phyloP scores from a whole-genome alignment of 2,797 vertebrate genomes.

The Dendrocincla fuliginosa region DNA sequence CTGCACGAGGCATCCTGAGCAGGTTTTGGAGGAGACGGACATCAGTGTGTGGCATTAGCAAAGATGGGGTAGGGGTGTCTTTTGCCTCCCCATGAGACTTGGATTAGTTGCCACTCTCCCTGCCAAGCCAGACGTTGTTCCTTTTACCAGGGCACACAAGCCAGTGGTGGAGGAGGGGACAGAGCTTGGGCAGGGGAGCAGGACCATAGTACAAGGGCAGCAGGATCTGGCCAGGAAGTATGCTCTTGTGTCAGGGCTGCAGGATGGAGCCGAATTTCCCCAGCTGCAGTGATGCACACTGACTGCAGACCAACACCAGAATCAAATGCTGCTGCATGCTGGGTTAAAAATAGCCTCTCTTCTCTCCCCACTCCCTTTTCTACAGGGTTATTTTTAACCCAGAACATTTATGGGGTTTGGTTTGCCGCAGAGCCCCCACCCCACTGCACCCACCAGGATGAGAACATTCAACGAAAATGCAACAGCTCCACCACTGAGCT shows the following conservation, averaged over 20 bases:
- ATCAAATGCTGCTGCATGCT: slow-evolving; percentile 4
- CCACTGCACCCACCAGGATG: background rate
- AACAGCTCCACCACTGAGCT: background rate
- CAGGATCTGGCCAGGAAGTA: background rate
- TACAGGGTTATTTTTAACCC: slow-evolving; percentile 49
- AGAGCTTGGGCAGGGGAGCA: background rate
- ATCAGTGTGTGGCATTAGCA: background rate
- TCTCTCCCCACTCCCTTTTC: slow-evolving; percentile 13
- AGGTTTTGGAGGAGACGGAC: background rate
- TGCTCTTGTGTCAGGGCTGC: background rate
- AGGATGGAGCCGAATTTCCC: background rate
- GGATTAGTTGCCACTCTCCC: background rate
- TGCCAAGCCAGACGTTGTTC: background rate
- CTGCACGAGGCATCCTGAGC: rapidly evolving
- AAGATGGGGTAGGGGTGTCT: background rate
- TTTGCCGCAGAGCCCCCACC: slow-evolving; percentile 33
- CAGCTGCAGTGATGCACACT: background rate
- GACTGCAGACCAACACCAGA: slow-evolving; percentile 34
- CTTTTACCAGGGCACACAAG: background rate
- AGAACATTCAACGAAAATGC: background rate
- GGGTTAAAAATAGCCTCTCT: slow-evolving; percentile 50
- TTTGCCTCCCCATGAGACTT: background rate
- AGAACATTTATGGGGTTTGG: background rate
- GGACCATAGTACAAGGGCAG: background rate
- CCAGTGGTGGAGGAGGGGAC: background rate